Evolutionary conservation across 2,797 vertebrate species (phyloP).

Genomic region (Geotria australis): DNA sequence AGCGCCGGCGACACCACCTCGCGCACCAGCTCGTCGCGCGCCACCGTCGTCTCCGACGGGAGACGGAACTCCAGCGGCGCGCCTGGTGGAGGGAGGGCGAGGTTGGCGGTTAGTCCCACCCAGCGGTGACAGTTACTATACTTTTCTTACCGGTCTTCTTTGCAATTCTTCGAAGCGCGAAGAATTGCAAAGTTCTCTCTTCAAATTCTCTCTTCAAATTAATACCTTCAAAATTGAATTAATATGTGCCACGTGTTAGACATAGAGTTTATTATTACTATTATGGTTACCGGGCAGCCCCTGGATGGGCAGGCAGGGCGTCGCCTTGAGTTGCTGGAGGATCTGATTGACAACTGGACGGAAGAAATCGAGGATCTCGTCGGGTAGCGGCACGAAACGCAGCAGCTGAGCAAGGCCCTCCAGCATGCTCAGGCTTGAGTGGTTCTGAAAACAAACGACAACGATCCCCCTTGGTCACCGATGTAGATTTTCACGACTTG

Average conservation of each 20-base stretch:
- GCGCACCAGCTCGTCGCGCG: constrained; percentile 21
- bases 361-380: constrained; percentile 34
- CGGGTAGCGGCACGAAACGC: constrained; percentile 22
- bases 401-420: constrained; percentile 21
- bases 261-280: too few relatives aligned
- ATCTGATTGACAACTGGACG: constrained; percentile 28
- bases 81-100: neutral
- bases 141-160: too few relatives aligned
- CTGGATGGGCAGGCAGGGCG: constrained; percentile 15
- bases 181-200: too few relatives aligned
- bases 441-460: constrained; percentile 8
- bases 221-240: too few relatives aligned
- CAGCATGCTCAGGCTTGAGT: constrained; percentile 20
- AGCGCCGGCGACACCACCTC: constrained; percentile 18
- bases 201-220: too few relatives aligned
- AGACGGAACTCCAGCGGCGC: constrained; percentile 8
- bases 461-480: neutral
- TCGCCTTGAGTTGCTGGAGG: constrained; percentile 25
- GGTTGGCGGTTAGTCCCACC: too few relatives aligned
- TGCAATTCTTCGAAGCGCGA: too few relatives aligned
- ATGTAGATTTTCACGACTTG: too few relatives aligned
- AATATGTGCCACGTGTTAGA: too few relatives aligned
- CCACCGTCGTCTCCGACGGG: constrained; percentile 28
- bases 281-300: too few relatives aligned
- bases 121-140: too few relatives aligned